A percentile compares a stretch with the other conserved stretches of the same genome.
phyloP scores from a whole-genome alignment of 2,888 invertebrate species.

The Sisyra nigra region DNA sequence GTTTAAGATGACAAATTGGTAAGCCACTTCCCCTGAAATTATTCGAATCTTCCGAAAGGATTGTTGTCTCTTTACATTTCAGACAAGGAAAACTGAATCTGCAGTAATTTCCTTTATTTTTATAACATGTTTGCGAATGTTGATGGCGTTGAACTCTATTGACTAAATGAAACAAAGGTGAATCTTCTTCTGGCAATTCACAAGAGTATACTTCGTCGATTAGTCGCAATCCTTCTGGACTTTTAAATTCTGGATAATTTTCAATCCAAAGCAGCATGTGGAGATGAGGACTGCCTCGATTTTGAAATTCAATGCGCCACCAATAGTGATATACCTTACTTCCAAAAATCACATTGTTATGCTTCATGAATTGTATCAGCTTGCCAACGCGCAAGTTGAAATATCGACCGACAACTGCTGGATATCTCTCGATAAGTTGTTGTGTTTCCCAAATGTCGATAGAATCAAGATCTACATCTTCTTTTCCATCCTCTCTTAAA shows the following conservation, averaged over 20 bases:
- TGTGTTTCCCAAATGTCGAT: constrained; percentile 10
- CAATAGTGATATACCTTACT: constrained; percentile 7
- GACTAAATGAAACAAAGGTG: constrained; percentile 11
- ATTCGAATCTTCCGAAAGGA: constrained; percentile 9
- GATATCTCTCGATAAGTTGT: constrained; percentile 10
- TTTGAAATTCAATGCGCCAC: constrained; percentile 15
- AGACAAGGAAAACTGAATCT: constrained; percentile 12
- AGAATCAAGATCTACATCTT: constrained; percentile 10
- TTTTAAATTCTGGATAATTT: constrained; percentile 13
- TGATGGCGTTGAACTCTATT: constrained; percentile 10
- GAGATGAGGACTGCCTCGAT: constrained; percentile 13
- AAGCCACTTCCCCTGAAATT: constrained; percentile 8
- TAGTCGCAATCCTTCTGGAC: constrained; percentile 9
- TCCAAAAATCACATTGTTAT: constrained; percentile 7
- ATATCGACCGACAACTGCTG: constrained; percentile 12
- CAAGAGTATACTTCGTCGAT: constrained; percentile 9
- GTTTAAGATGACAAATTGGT: constrained; percentile 9
- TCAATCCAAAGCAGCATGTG: constrained; percentile 5
- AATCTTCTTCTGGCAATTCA: constrained; percentile 10
- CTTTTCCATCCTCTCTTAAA: constrained; percentile 14
- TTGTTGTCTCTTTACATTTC: constrained; percentile 9
- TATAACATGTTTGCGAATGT: constrained; percentile 13
- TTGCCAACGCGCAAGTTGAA: constrained; percentile 12
- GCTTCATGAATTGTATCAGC: constrained; percentile 6
- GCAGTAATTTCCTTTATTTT: constrained; percentile 11